Evolutionary conservation across 2,797 vertebrate genomes (phyloP), one percentile per base, ranked within the genome.

Genomic region (Diglossa cyanea): DNA sequence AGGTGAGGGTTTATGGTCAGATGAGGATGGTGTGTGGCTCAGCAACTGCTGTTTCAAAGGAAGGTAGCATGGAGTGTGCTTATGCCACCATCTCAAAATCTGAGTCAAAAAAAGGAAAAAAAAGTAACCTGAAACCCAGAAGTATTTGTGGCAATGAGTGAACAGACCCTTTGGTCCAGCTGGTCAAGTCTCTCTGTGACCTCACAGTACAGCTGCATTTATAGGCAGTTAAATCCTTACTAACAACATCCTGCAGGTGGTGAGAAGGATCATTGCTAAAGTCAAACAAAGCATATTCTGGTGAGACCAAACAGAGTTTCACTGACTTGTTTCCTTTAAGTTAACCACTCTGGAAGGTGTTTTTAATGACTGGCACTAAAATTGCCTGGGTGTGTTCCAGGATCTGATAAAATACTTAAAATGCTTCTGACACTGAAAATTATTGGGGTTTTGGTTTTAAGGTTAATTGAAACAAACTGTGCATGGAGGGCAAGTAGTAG

Each of bases 81-180:
- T 63, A n/a, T 57, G 31, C 44, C 25, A 35, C 37, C 39, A 1
- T 66, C 53, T 72, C 33, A 44, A 77, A 90, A 57, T 53, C 17
- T 30, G 50, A 91, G 33, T 35, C 16, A 58, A 50, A 76, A 77
- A 10, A 25, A 33, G 28, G 37, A 20, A 58, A 50, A 76, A 77
- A 10, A 25, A 33, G 28, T 42, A 20, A 21, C 31, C 21, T 57
- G 84, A 84, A 84, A 45, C 61, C 11, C 19, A 28, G 39, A 74
- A 17, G 0, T 0, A 2, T 42, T n/a, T 42, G 7, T 68, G 42
- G 50, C 19, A 48, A 2, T 47, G 47, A 50, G n/a, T 19, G 13
- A 84, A 57, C 30, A 61, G 58, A n/a, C 9, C 6, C 42, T 67
- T 86, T 40, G 39, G 61, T 62, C 24, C 25, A 66, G 40, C 65